Base-by-base conservation (phyloP, 2,888 invertebrate genomes). In the Tenthredo distinguenda region DNA sequence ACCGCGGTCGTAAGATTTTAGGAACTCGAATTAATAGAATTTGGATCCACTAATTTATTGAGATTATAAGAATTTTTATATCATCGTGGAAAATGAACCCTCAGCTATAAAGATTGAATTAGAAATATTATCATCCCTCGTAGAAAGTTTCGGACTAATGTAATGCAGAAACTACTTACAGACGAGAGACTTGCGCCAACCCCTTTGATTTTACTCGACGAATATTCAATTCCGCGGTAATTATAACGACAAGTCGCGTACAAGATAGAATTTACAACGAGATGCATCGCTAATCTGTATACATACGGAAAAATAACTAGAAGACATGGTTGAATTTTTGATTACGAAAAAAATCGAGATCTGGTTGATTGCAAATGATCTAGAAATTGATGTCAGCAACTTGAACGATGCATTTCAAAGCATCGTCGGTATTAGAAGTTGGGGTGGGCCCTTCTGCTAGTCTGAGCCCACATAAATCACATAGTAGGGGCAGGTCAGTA, bases 401-500 rank as follows among this genome's bases (percentile, higher is more conserved):
- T 34, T 18, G 34, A 68, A 15, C 34, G 12, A 34, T 1, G 68
- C 68, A 10, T 74, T 71, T 12, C 34, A 18, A 31, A 47, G 18
- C 50, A 31, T 12, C 47, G 10, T 31, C 9, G 10, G 40, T 1
- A 62, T 58, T 58, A 37, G 37, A 40, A 79, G 79, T 34, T 34
- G 62, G 79, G n/a, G 58, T 34, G 40, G 21, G 79, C 62, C 18
- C 62, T 62, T 79, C 79, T 58, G 40, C 79, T 50, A 55, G 50
- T 47, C 76, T 40, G 34, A 58, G 79, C 21, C 47, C 79, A 90
- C 91, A 92, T 92, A 92, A 92, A 92, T 92, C 91, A 92, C 90
- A 89, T 77, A 55, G 90, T 91, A 91, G 89, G 91, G 92, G 90
- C 91, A 93, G 93, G 93, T 93, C 93, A 93, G 92, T 90, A 58